These are phyloP conservation scores for Zaprionus vittiger DNA, from an alignment of 1,140 invertebrate genomes.

Conservation along the genomic window DNA sequence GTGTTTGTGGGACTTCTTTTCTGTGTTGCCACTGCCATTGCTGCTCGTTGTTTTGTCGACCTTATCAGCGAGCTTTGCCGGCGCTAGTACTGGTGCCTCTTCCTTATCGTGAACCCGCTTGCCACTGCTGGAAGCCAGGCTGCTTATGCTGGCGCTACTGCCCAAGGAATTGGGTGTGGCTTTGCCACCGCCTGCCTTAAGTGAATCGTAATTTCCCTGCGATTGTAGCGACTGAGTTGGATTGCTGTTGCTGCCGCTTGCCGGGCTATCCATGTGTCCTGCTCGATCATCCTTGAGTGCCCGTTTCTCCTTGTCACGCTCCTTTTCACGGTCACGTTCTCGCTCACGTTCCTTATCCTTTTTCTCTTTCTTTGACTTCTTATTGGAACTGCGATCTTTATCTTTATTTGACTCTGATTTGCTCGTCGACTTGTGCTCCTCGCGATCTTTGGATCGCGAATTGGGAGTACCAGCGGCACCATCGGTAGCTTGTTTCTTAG, in stretches of 20 bases:
- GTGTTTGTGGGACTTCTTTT: slow-evolving; percentile 86
- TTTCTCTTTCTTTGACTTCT: slow-evolving; percentile 85
- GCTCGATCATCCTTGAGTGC: slow-evolving; percentile 73
- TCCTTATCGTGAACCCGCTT: slow-evolving; percentile 53
- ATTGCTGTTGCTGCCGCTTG: slow-evolving; percentile 23
- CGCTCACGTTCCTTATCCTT: slow-evolving; percentile 85
- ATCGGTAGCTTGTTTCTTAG: slow-evolving; percentile 51
- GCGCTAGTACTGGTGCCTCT: slow-evolving; percentile 23
- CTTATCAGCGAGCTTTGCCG: slow-evolving; percentile 49
- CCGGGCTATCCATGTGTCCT: slow-evolving; percentile 57
- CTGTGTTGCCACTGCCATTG: slow-evolving; percentile 85
- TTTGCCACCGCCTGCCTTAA: slow-evolving; percentile 71
- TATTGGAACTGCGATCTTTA: slow-evolving; percentile 85
- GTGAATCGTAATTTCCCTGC: slow-evolving; percentile 37
- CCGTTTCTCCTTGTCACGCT: slow-evolving; percentile 83
- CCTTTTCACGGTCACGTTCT: slow-evolving; percentile 82
- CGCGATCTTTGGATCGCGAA: slow-evolving; percentile 71
- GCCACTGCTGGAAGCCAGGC: slow-evolving; percentile 38
- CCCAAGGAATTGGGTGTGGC: slow-evolving; percentile 64
- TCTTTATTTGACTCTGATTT: slow-evolving; percentile 83
- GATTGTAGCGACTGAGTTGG: slow-evolving; percentile 18
- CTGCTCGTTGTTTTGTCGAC: slow-evolving; percentile 63
- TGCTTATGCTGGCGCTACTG: slow-evolving; percentile 60
- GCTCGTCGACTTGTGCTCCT: slow-evolving; percentile 80
- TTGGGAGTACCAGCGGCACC: slow-evolving; percentile 16